Evolutionary conservation across 2,113 vertebrate species (phyloP), one percentile per base, ranked within the genome.

Genomic region (Channa maculata): DNA sequence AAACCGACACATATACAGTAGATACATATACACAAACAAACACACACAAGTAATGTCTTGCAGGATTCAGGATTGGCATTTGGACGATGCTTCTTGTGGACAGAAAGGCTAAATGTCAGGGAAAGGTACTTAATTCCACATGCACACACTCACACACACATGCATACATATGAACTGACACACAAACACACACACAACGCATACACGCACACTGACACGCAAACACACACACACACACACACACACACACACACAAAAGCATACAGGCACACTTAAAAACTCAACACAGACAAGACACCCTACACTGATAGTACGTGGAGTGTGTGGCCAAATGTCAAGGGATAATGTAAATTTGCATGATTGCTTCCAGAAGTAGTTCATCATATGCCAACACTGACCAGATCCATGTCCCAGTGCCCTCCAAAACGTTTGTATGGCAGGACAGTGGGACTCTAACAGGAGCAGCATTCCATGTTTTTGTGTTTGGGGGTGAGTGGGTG

Each of bases 31-130:
- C 57, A 85, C 44, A 59, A 39, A 60, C 60, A 68, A 55, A 73
- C 65, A 74, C 64, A 59, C 43, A 60, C 60, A 79, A 83, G 80
- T 59, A 80, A 82, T 88, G 86, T 60, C 71, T 87, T 84, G 82
- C 67, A 43, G 69, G 70, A 76, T 75, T 79, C 61, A 71, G 79
- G 88, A 88, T 88, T 91, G 85, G 71, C 88, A 89, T 92, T 89
- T 89, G 82, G 88, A 87, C 54, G 59, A 80, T 84, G 79, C 80
- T 61, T 86, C 71, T 77, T 77, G 83, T 72, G 85, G 86, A 90
- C 77, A 57, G 73, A 70, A 62, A 84, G 86, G 82, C 88, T 92
- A 93, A 94, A 94, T 93, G 91, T 93, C 90, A 92, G 77, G 77
- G 68, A 86, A 82, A 80, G 64, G 81, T 83, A 87, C 91, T 92